A percentile compares a stretch with the other conserved stretches of the same genome.
phyloP scores from a whole-genome alignment of 2,888 invertebrate genomes.

The Cataglyphis albicans region DNA sequence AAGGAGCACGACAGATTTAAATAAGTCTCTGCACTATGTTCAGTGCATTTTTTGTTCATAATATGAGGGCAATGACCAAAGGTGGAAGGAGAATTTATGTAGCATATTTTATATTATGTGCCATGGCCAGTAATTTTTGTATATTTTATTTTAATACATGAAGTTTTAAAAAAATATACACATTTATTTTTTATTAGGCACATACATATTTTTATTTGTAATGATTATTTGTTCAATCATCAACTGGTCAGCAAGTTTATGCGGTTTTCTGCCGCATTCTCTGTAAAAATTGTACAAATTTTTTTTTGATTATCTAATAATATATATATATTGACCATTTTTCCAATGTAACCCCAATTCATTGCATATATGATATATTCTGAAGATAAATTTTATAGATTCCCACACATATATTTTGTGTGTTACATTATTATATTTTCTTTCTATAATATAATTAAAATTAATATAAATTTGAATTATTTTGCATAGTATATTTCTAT shows the following conservation, averaged over 20 bases:
- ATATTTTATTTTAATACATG: slow-evolving; percentile 71
- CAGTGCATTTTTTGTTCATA: slow-evolving; percentile 36
- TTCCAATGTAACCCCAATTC: slow-evolving; percentile 2
- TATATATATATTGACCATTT: not conserved
- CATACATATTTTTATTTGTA: slow-evolving; percentile 38
- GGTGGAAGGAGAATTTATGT: slow-evolving; percentile 38
- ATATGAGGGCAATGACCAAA: slow-evolving; percentile 57
- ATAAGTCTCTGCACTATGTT: slow-evolving; percentile 46
- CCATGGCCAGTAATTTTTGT: slow-evolving; percentile 69
- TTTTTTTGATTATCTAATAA: not conserved
- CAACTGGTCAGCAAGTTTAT: not conserved
- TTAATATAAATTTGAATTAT: slow-evolving; percentile 1
- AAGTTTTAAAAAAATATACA: slow-evolving; percentile 60
- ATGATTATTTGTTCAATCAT: slow-evolving; percentile 21
- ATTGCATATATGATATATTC: not conserved
- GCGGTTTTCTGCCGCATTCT: not conserved
- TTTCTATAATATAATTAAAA: not conserved
- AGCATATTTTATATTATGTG: slow-evolving; percentile 58
- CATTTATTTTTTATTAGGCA: slow-evolving; percentile 24
- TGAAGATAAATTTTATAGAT: not conserved
- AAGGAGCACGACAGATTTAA: slow-evolving; percentile 45
- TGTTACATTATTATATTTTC: not conserved
- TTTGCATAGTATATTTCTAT: slow-evolving; percentile 7
- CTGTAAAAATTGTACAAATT: not conserved
- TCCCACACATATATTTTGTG: not conserved